phyloP scores from a whole-genome alignment of 2,888 invertebrate species.

The Tillus elongatus region DNA sequence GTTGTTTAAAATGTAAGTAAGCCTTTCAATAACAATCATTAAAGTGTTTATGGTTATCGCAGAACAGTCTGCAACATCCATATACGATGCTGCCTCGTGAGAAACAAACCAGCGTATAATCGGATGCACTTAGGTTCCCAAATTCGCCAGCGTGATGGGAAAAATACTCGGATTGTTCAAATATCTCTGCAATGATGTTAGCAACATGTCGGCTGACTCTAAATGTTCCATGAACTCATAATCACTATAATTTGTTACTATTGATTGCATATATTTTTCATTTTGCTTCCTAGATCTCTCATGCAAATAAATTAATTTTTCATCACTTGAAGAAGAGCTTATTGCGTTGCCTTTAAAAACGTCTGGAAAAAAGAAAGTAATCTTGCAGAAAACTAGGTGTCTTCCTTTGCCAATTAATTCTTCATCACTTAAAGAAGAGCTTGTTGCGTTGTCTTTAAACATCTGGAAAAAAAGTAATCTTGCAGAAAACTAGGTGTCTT shows the following conservation, averaged over 20 bases:
- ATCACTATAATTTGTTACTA: conserved; percentile 9
- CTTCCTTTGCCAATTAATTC: no score
- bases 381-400: no score
- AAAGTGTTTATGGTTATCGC: conserved; percentile 11
- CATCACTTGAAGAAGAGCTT: conserved; percentile 2
- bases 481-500: no score
- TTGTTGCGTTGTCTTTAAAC: no score
- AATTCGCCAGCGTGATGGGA: conserved; percentile 8
- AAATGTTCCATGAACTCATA: conserved; percentile 9
- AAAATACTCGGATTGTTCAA: conserved; percentile 8
- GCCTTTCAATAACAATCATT: conserved; percentile 8
- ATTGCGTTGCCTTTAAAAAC: no score
- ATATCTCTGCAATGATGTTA: conserved; percentile 1
- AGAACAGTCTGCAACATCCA: conserved; percentile 15
- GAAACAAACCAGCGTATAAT: conserved; percentile 13
- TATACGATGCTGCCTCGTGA: conserved; percentile 14
- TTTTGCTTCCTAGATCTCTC: background rate
- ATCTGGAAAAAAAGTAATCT: no score
- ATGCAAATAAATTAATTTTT: background rate
- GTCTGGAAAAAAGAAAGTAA: no score
- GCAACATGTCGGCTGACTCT: conserved; percentile 6
- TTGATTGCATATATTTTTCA: conserved; percentile 7
- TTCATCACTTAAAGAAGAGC: no score
- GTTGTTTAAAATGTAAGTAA: conserved; percentile 13
- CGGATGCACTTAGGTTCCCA: conserved; percentile 9